Percentiles rank a stretch among this genome's conserved stretches.
Evolutionary conservation across 2,888 invertebrate species (phyloP).

Genomic region (Neuroscelio doddi): DNA sequence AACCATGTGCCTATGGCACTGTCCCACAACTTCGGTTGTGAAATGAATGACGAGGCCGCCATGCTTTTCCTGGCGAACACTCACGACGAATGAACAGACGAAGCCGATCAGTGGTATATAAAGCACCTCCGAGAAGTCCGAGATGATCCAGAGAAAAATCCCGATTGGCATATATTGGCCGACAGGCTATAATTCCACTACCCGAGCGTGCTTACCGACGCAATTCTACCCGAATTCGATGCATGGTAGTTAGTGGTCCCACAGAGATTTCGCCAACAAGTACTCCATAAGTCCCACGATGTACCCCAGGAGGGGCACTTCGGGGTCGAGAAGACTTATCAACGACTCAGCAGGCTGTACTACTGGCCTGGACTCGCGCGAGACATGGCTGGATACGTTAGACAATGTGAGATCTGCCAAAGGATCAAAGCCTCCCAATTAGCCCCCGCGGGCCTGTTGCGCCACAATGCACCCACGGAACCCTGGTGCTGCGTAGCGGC

Average conservation of each 20-base stretch:
- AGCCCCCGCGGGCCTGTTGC: too few species aligned
- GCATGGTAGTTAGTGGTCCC: conserved; percentile 17
- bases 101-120: too few species aligned
- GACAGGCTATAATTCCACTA: too few species aligned
- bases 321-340: conserved; percentile 2
- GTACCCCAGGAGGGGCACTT: not conserved
- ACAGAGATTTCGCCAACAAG: not conserved
- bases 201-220: not conserved
- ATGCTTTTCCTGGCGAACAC: too few species aligned
- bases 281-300: conserved; percentile 6
- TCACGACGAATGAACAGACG: too few species aligned
- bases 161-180: too few species aligned
- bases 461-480: not conserved
- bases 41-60: too few species aligned
- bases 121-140: too few species aligned
- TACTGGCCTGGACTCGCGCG: too few species aligned
- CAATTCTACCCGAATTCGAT: conserved; percentile 1
- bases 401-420: conserved; percentile 5
- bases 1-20: too few species aligned
- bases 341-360: not conserved
- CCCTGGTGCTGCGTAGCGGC: not conserved
- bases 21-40: too few species aligned
- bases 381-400: conserved; percentile 1
- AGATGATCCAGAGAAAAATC: too few species aligned
- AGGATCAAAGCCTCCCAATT: not conserved